A percentile compares a stretch with the other conserved stretches of the same genome.
These are phyloP conservation scores for Colletes collaris DNA, from an alignment of 2,888 invertebrate species.

Conservation along the genomic window DNA sequence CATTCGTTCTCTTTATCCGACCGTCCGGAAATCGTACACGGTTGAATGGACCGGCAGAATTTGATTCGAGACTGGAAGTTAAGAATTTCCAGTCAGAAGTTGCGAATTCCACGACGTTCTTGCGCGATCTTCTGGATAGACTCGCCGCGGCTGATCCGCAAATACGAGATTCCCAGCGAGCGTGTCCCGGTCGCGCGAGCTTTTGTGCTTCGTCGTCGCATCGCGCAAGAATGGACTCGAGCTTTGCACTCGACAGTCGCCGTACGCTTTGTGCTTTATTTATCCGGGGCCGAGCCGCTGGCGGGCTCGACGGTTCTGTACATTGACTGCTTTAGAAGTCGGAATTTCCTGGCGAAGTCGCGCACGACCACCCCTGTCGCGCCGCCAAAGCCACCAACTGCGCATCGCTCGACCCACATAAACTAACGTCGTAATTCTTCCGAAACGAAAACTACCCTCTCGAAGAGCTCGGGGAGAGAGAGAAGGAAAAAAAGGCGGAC, in stretches of 20 bases:
- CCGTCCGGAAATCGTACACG: not conserved
- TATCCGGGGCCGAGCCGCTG: conserved; percentile 13
- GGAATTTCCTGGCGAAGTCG: conserved; percentile 4
- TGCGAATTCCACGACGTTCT: not conserved
- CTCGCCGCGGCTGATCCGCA: conserved; percentile 26
- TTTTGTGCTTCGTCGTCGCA: not conserved
- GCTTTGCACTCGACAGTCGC: conserved; percentile 57
- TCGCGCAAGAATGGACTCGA: conserved; percentile 21
- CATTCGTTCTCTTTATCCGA: not conserved
- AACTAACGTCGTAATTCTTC: too few relatives aligned
- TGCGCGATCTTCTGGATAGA: not conserved
- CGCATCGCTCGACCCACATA: conserved; percentile 9
- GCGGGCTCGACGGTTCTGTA: not conserved
- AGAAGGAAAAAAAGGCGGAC: not conserved
- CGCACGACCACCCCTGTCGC: not conserved
- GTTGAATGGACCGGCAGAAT: too few relatives aligned
- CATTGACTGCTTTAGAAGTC: not conserved
- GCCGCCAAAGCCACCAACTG: not conserved
- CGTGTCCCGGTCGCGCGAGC: conserved; percentile 42
- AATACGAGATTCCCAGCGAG: conserved; percentile 51
- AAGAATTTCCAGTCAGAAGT: not conserved
- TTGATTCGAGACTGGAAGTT: too few relatives aligned
- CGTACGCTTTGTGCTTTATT: conserved; percentile 54
- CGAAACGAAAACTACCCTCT: not conserved
- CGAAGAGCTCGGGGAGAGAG: not conserved